phyloP scores from a whole-genome alignment of 2,888 invertebrate species.

The Lasioglossum marginatum region DNA sequence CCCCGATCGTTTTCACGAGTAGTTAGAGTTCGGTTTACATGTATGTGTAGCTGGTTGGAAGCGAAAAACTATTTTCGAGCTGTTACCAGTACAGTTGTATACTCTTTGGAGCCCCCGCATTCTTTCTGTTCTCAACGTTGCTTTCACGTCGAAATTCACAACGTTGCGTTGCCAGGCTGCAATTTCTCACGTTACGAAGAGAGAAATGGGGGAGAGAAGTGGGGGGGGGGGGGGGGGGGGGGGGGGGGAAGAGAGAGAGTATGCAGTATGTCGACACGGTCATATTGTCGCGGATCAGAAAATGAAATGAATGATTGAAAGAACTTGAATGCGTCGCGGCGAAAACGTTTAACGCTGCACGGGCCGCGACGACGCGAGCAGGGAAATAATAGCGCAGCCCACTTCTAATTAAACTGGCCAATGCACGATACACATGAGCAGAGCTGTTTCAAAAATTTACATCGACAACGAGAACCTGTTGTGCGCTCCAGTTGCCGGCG shows the following conservation, averaged over 20 bases:
- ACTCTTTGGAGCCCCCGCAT: background rate
- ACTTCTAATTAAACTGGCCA: conserved; percentile 56
- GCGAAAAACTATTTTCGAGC: conserved; percentile 19
- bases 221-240: background rate
- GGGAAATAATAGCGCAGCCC: conserved; percentile 41
- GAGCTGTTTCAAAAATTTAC: conserved; percentile 65
- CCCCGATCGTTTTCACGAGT: background rate
- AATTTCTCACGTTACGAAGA: background rate
- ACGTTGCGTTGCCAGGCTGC: background rate
- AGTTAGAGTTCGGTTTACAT: background rate
- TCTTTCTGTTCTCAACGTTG: background rate
- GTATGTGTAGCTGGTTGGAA: background rate
- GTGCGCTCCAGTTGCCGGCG: background rate
- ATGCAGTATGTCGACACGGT: background rate
- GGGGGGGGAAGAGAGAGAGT: background rate
- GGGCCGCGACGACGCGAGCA: conserved; percentile 19
- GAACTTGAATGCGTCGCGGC: conserved; percentile 56
- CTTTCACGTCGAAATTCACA: conserved; percentile 28
- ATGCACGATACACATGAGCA: conserved; percentile 37
- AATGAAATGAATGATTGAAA: conserved; percentile 61
- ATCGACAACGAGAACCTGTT: conserved; percentile 47
- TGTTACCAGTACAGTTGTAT: background rate
- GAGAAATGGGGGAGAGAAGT: background rate
- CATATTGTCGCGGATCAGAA: conserved; percentile 51
- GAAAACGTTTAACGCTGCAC: conserved; percentile 45